Evolutionary conservation across 2,888 invertebrate species (phyloP).

Genomic region (Cerceris ruficornis): DNA sequence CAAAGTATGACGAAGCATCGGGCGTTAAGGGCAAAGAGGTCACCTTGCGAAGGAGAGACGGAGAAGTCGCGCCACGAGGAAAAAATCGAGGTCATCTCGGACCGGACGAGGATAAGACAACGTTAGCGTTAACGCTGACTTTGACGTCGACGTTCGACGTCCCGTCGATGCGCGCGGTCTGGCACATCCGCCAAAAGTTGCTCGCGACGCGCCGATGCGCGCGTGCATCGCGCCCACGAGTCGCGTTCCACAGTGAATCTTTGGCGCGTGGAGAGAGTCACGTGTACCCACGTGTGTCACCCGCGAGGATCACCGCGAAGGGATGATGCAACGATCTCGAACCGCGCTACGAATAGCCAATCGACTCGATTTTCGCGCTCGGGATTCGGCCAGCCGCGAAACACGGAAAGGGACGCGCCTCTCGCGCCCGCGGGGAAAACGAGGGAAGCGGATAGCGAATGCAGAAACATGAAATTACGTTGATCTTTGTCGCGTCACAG

Average conservation of each 20-base stretch:
- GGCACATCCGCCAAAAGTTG: conserved; percentile 21
- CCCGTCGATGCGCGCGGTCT: conserved; percentile 1
- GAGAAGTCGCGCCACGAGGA: too few species aligned
- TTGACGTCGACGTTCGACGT: too few species aligned
- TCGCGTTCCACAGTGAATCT: background rate
- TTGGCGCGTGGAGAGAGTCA: background rate
- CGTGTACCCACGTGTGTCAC: conserved; percentile 5
- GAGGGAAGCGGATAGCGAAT: too few species aligned
- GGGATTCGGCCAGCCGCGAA: background rate
- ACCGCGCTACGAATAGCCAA: background rate
- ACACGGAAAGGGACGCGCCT: background rate
- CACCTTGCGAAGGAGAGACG: too few species aligned
- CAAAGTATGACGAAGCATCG: too few species aligned
- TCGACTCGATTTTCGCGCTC: background rate
- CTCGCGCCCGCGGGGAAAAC: too few species aligned
- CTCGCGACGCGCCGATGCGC: background rate
- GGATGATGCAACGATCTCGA: conserved; percentile 1
- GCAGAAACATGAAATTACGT: too few species aligned
- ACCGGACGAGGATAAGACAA: too few species aligned
- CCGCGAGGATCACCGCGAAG: background rate
- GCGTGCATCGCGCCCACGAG: background rate
- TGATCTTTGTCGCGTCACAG: too few species aligned
- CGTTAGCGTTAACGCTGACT: too few species aligned
- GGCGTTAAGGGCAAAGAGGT: too few species aligned
- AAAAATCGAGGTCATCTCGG: too few species aligned